These are phyloP conservation scores for Vultur gryphus DNA, from an alignment of 2,797 vertebrate genomes.

Conservation along the genomic window DNA sequence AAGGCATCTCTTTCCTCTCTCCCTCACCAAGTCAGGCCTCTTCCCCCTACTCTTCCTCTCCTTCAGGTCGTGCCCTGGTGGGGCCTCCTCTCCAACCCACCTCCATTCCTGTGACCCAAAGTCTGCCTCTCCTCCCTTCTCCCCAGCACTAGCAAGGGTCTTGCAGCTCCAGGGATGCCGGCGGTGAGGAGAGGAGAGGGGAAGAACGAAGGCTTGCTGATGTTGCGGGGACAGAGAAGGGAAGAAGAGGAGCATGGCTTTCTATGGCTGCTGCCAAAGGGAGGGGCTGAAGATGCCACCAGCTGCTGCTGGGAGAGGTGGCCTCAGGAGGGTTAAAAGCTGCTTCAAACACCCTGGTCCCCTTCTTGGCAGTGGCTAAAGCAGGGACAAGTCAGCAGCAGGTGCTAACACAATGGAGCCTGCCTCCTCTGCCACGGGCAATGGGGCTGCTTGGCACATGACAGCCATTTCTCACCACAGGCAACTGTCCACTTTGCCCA, in stretches of 20 bases:
- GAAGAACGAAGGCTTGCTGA: neutral
- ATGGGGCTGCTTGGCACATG: neutral
- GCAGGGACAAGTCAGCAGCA: neutral
- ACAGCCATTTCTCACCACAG: neutral
- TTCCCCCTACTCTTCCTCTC: neutral
- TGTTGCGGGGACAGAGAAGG: neutral
- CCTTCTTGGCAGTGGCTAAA: neutral
- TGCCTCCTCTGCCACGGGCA: neutral
- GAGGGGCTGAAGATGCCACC: neutral
- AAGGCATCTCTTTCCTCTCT: neutral
- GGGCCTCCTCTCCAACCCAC: neutral
- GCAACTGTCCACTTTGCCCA: neutral
- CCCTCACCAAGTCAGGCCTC: neutral
- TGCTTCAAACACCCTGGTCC: neutral
- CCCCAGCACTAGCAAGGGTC: neutral
- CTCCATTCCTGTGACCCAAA: neutral
- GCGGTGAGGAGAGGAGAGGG: too few relatives aligned
- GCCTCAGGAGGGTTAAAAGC: neutral
- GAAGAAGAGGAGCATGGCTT: neutral
- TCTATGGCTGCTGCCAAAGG: neutral
- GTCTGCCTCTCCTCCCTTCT: neutral
- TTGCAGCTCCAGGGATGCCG: neutral
- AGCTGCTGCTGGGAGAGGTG: neutral
- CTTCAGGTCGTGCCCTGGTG: neutral
- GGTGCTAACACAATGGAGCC: neutral